phyloP scores from a whole-genome alignment of 2,888 invertebrate genomes.

The Caenorhabditis parvicauda region DNA sequence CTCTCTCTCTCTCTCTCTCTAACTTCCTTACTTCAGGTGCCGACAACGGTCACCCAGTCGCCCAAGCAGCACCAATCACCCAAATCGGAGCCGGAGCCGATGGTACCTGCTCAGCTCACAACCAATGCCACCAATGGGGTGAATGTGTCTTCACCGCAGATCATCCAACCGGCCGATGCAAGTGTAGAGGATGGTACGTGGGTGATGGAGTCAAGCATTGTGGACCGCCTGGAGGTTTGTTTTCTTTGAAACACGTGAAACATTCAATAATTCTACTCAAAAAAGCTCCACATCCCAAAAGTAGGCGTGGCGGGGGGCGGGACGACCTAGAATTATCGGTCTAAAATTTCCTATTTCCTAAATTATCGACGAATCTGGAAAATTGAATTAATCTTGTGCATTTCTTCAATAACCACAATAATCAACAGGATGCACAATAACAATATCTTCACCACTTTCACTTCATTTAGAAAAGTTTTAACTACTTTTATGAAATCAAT shows the following conservation, averaged over 20 bases:
- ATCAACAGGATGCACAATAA: too few relatives aligned
- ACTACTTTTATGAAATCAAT: too few relatives aligned
- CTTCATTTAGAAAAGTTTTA: too few relatives aligned
- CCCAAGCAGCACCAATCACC: not conserved
- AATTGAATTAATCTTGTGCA: too few relatives aligned
- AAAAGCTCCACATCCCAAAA: too few relatives aligned
- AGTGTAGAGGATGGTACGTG: slow-evolving; percentile 62
- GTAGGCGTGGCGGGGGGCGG: too few relatives aligned
- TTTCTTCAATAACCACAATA: too few relatives aligned
- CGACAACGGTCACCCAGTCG: not conserved
- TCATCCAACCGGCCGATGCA: slow-evolving; percentile 45
- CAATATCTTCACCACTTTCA: not conserved
- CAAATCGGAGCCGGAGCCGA: slow-evolving; percentile 14
- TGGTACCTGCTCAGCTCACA: slow-evolving; percentile 47
- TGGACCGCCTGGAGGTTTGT: slow-evolving; percentile 49
- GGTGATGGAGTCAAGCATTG: slow-evolving; percentile 60
- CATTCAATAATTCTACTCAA: not conserved
- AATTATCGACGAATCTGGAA: too few relatives aligned
- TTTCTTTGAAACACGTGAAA: not conserved
- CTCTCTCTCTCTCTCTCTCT: too few relatives aligned
- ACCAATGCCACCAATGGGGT: slow-evolving; percentile 61
- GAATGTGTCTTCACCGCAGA: slow-evolving; percentile 53
- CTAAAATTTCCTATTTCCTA: too few relatives aligned
- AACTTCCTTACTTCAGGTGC: not conserved
- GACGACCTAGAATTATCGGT: too few relatives aligned